These are phyloP conservation scores for Odontesthes bonariensis DNA, from an alignment of 2,113 vertebrate genomes.

Conservation along the genomic window DNA sequence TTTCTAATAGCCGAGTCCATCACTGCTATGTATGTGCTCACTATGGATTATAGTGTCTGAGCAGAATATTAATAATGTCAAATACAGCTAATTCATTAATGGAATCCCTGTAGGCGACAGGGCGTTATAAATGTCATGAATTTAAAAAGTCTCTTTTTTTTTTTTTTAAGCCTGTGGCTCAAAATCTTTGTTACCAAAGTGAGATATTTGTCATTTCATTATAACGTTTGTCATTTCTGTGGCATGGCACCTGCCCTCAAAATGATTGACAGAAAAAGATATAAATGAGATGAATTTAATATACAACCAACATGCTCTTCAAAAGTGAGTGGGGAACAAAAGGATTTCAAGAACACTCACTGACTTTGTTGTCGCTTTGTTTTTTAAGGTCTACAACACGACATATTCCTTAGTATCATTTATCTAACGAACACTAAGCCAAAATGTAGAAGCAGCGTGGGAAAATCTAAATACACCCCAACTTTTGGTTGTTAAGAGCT, in stretches of 20 bases:
- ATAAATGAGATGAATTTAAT: conserved; percentile 40
- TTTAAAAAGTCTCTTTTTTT: conserved; percentile 14
- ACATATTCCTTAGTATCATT: too few species aligned
- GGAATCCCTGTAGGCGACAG: conserved; percentile 28
- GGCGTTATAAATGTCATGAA: conserved; percentile 37
- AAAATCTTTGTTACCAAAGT: conserved; percentile 37
- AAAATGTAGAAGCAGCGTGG: background rate
- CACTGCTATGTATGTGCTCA: conserved; percentile 2
- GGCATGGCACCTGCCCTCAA: conserved; percentile 32
- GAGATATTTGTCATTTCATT: conserved; percentile 21
- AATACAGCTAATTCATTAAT: conserved; percentile 51
- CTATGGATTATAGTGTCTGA: conserved; percentile 6
- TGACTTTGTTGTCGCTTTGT: background rate
- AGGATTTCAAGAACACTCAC: background rate
- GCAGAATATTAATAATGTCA: conserved; percentile 22
- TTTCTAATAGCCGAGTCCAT: conserved; percentile 48
- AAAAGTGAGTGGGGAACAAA: conserved; percentile 10
- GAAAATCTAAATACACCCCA: too few species aligned
- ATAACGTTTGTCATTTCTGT: conserved; percentile 9
- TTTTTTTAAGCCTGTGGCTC: conserved; percentile 8
- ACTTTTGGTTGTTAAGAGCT: too few species aligned
- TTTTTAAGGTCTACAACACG: too few species aligned
- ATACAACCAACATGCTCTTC: background rate
- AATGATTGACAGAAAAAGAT: conserved; percentile 46
- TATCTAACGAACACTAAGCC: background rate